Evolutionary conservation across 1,140 invertebrate species (phyloP), one percentile per base, ranked within the genome.

Genomic region (Mycetomoellerius zeteki): DNA sequence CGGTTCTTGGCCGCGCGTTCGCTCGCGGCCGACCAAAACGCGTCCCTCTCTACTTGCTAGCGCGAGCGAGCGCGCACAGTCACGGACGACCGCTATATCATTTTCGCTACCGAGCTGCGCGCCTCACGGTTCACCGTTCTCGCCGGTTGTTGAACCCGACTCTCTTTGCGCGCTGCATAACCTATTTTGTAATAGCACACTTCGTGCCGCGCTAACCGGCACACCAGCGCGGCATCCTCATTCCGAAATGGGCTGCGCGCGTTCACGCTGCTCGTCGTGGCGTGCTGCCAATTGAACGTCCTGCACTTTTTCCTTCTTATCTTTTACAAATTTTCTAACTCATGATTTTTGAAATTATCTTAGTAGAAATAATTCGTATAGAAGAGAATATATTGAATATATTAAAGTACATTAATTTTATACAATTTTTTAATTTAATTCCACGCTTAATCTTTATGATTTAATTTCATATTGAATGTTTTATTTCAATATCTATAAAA

Each of bases 141-240:
- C 92, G 85, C 81, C 91, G 94, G 94, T 95, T 94, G 91, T 93
- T 94, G 94, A 95, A 94, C 94, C 87, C 92, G 85, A 91, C 91
- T 89, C 92, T 94, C 94, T 94, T 90, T 92, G 92, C 91, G 92
- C 92, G 94, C 94, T 94, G 93, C 94, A 94, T 95, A 95, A 95
- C 94, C 94, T 92, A 95, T 95, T 95, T 95, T 95, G 94, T 95
- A 95, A 95, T 94, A 95, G 94, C 93, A 94, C 94, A 95, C 94
- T 95, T 95, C 92, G 93, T 92, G 92, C 93, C 91, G 91, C 91
- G 91, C 78, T 84, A 89, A 91, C 82, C 82, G 86, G 80, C 82
- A 85, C 86, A 86, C 76, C 86, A 67, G 76, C 71, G 21, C 80
- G 87, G 64, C 81, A 85, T 90, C 84, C 88, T 88, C 82, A 86